Conservation (phyloP, 1,140 invertebrate genomes). For the Lasaia peninsularis region DNA sequence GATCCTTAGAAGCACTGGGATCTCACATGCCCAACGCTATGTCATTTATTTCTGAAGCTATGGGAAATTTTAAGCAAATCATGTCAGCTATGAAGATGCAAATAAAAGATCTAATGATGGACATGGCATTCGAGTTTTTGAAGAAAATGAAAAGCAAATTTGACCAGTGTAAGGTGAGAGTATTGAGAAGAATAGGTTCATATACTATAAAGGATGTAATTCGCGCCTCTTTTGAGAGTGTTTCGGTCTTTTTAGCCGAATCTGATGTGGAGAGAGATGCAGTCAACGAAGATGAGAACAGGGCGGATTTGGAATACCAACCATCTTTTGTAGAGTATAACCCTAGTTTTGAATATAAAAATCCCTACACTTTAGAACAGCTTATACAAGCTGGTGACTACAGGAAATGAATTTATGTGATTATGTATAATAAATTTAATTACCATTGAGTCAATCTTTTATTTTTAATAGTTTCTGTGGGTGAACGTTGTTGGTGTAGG, state of each 20-base stretch:
- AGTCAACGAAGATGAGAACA: neutral
- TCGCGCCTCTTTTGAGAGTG: neutral
- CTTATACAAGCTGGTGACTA: neutral
- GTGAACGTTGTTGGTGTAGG: too few species aligned
- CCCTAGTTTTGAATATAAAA: neutral
- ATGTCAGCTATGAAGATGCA: neutral
- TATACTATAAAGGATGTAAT: neutral
- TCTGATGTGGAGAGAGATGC: neutral
- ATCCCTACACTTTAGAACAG: neutral
- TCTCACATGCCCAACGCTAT: neutral
- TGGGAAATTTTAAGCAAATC: neutral
- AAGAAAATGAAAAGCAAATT: neutral
- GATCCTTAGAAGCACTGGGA: neutral
- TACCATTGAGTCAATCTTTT: too few species aligned
- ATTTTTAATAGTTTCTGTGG: too few species aligned
- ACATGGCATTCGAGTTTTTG: neutral
- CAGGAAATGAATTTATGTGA: neutral
- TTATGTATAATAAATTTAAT: neutral
- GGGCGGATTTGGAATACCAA: neutral
- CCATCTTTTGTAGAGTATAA: neutral
- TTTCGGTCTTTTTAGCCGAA: neutral
- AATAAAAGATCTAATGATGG: neutral
- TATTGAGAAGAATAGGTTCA: neutral
- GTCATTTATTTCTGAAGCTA: neutral
- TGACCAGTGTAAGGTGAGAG: neutral